Evolutionary conservation across 2,797 vertebrate genomes (phyloP), one percentile per base, ranked within the genome.

Genomic region (Diplodus puntazzo): DNA sequence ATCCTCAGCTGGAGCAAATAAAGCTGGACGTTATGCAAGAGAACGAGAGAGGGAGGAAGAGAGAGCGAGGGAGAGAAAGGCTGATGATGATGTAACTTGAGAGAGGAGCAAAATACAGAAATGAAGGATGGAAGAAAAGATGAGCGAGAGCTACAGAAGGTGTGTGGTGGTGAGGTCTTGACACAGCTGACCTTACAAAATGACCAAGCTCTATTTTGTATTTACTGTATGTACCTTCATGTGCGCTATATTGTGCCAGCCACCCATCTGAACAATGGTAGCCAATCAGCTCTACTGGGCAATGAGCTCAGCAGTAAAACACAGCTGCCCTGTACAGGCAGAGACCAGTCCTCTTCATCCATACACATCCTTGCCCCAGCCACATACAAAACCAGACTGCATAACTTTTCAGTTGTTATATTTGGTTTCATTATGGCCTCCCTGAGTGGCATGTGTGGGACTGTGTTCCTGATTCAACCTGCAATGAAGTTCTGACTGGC

Each of bases 11-110:
- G 93, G 92, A 92, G 91, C 92, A 92, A 95, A 94, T 95, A 94
- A 94, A 94, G 90, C 93, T 90, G 87, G 80, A 83, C 65, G 85
- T 95, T 95, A 95, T 88, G 93, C 94, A 95, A 95, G 94, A 90
- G 82, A 64, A 55, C 34, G 21, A 65, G 69, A 84, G 75, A 77
- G 83, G 76, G 83, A 75, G 80, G 68, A 78, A 81, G 59, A 73
- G 66, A 73, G 48, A 73, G 48, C 58, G 55, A 50, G 58, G 21
- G 18, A 69, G 59, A 34, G 49, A 69, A 48, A 83, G 80, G 78
- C 72, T 73, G 84, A 83, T 84, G 88, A 74, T 93, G 93, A 93
- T 92, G 89, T 93, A 93, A 94, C 91, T 74, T 79, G 68, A 84
- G 83, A 84, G 82, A 89, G 70, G 76, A 73, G 71, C 65, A 86